These are phyloP conservation scores for Amblyteles armatorius DNA, from an alignment of 2,888 invertebrate genomes.

Conservation along the genomic window DNA sequence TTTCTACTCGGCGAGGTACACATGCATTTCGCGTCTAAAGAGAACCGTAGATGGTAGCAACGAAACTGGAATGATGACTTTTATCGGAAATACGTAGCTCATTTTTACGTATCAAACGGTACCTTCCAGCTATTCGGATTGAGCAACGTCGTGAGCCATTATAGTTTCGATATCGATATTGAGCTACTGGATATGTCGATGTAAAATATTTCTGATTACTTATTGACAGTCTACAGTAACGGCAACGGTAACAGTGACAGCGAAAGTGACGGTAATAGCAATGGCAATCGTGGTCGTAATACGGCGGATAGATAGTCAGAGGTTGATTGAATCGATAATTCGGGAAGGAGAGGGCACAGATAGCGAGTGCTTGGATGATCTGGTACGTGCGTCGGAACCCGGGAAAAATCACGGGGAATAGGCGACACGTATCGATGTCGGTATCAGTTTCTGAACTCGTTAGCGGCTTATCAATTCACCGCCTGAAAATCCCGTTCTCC, in stretches of 20 bases:
- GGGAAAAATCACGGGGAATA: not conserved
- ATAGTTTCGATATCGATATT: not conserved
- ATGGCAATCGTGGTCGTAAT: too few species aligned
- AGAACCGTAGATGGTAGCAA: constrained; percentile 12
- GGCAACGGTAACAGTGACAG: too few species aligned
- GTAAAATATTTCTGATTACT: not conserved
- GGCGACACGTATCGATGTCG: not conserved
- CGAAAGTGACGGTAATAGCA: not conserved
- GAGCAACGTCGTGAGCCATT: not conserved
- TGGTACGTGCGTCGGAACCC: constrained; percentile 3
- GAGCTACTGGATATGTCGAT: not conserved
- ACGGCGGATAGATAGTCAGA: not conserved
- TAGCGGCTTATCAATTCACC: constrained; percentile 25
- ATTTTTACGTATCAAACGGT: constrained; percentile 26
- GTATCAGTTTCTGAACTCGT: constrained; percentile 30
- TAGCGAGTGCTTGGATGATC: not conserved
- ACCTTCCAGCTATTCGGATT: not conserved
- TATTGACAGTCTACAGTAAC: not conserved
- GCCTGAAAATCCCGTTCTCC: not conserved
- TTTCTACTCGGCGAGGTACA: not conserved
- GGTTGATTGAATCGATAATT: constrained; percentile 8
- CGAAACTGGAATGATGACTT: constrained; percentile 30
- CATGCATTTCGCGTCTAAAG: constrained; percentile 5
- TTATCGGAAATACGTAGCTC: constrained; percentile 33
- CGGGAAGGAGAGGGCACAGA: not conserved